Conservation (phyloP, 1,140 invertebrate genomes). For the Dendroctonus ponderosae region DNA sequence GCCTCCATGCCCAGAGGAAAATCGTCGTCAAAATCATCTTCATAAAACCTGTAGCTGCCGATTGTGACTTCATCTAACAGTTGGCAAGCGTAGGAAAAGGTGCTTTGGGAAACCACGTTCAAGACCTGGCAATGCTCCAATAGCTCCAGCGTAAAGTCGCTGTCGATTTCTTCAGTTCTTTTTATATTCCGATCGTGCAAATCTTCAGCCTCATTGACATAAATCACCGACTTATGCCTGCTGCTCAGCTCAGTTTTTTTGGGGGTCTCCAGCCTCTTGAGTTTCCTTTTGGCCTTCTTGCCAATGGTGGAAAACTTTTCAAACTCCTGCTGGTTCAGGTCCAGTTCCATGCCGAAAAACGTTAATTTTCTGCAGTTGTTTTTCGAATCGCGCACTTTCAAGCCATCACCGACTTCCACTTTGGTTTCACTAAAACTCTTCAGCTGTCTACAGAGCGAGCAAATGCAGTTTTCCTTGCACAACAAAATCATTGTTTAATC, state of each 20-base stretch:
- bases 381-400: not conserved
- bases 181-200: conserved; percentile 15
- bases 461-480: conserved; percentile 54
- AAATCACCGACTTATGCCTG: conserved; percentile 48
- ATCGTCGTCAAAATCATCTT: conserved; percentile 42
- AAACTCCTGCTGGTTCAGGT: conserved; percentile 16
- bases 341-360: conserved; percentile 45
- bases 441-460: conserved; percentile 54
- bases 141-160: conserved; percentile 43
- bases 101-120: conserved; percentile 64
- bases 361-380: conserved; percentile 40
- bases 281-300: conserved; percentile 47
- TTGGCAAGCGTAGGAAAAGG: conserved; percentile 60
- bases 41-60: conserved; percentile 45
- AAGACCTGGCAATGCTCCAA: conserved; percentile 58
- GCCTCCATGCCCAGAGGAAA: conserved; percentile 48
- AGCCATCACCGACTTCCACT: conserved; percentile 16
- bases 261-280: not conserved
- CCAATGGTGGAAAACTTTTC: conserved; percentile 35
- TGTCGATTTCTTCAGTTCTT: conserved; percentile 43
- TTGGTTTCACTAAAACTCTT: conserved; percentile 46
- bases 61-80: conserved; percentile 56
- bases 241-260: conserved; percentile 28
- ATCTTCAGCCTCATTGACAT: conserved; percentile 42
- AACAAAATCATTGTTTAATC: conserved; percentile 44